A percentile compares a stretch with the other conserved stretches of the same genome.
These are phyloP conservation scores for Metacarcinus magister DNA, from an alignment of 2,888 invertebrate species.

Conservation along the genomic window DNA sequence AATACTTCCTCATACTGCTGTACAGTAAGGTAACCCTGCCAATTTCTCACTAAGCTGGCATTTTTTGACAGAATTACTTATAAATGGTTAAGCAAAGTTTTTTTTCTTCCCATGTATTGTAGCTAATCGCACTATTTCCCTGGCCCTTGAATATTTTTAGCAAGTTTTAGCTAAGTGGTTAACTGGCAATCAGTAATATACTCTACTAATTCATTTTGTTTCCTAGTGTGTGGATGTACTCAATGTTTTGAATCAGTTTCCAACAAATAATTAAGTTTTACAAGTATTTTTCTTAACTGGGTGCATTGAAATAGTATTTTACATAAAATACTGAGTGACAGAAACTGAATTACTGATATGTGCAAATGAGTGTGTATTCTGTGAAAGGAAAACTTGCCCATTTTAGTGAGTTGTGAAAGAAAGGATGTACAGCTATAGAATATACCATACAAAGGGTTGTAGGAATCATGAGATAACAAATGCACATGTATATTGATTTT, in stretches of 20 bases:
- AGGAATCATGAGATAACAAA: conserved; percentile 19
- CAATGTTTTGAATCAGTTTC: background rate
- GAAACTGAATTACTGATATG: background rate
- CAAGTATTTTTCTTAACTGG: background rate
- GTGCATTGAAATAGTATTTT: background rate
- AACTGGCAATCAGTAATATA: conserved; percentile 12
- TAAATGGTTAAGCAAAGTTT: background rate
- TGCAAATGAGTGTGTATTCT: background rate
- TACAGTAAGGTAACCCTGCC: background rate
- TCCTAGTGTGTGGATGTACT: background rate
- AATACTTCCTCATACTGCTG: background rate
- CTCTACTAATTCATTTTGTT: background rate
- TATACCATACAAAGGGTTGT: background rate
- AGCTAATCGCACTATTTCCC: background rate
- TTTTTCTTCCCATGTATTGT: background rate
- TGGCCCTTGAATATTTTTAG: background rate
- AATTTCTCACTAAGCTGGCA: background rate
- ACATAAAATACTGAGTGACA: background rate
- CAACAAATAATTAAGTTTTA: background rate
- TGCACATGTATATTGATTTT: background rate
- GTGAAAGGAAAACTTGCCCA: background rate
- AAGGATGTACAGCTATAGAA: background rate
- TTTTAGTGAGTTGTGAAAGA: background rate
- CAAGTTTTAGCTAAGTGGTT: background rate
- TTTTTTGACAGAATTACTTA: background rate